Conservation (phyloP, 2,797 vertebrate species). For the Gouania willdenowi region DNA sequence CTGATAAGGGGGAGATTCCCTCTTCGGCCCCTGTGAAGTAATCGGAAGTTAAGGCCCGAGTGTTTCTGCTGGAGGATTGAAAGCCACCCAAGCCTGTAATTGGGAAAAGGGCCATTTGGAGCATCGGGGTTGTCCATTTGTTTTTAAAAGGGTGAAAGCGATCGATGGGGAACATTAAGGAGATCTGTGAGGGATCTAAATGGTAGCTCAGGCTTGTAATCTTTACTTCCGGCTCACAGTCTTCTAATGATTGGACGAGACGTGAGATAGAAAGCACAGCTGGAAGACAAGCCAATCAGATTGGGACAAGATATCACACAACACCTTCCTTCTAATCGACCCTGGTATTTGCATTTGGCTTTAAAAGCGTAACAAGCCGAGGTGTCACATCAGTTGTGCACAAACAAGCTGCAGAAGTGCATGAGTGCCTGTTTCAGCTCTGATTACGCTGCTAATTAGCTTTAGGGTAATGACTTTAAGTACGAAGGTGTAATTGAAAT, state of each 20-base stretch:
- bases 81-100: constrained; percentile 75
- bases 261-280: constrained; percentile 54
- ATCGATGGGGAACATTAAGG: constrained; percentile 74
- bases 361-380: constrained; percentile 21
- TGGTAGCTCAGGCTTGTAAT: constrained; percentile 60
- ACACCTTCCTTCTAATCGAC: constrained; percentile 48
- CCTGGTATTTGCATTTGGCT: constrained; percentile 6
- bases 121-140: constrained; percentile 72
- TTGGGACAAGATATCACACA: constrained; percentile 29
- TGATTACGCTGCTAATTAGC: constrained; percentile 46
- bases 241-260: constrained; percentile 68
- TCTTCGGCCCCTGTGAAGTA: constrained; percentile 46
- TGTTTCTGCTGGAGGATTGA: constrained; percentile 62
- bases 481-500: constrained; percentile 30
- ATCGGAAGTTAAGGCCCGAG: constrained; percentile 45
- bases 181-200: constrained; percentile 81
- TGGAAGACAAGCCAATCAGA: constrained; percentile 59
- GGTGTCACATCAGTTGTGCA: constrained; percentile 16
- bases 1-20: constrained; percentile 26
- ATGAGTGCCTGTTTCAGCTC: constrained; percentile 2
- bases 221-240: constrained; percentile 74
- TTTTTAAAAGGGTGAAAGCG: constrained; percentile 70
- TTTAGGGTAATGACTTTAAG: constrained; percentile 34
- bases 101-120: constrained; percentile 76
- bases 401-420: constrained; percentile 18